Conservation (phyloP, 1,140 invertebrate genomes). For the Euwallacea similis region DNA sequence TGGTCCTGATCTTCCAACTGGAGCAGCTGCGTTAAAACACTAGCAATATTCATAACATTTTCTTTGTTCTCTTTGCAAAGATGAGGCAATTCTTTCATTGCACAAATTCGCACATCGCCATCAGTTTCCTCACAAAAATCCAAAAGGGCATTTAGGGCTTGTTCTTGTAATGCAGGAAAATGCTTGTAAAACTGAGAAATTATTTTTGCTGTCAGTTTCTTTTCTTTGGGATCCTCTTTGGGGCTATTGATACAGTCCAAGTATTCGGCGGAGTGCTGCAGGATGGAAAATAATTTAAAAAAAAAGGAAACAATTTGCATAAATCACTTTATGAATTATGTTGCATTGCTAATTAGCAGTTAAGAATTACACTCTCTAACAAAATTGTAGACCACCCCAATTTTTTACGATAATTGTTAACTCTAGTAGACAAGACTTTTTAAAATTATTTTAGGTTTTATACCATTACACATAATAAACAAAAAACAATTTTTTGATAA, state of each 20-base stretch:
- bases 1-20: slow-evolving; percentile 85
- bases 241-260: slow-evolving; percentile 82
- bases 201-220: slow-evolving; percentile 91
- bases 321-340: not conserved
- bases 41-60: slow-evolving; percentile 83
- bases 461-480: too few species aligned
- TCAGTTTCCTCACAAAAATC: slow-evolving; percentile 97
- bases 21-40: slow-evolving; percentile 88
- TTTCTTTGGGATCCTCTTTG: slow-evolving; percentile 85
- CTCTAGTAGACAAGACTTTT: too few species aligned
- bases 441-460: too few species aligned
- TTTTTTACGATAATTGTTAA: too few species aligned
- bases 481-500: too few species aligned
- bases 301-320: slow-evolving; percentile 3
- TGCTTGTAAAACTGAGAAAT: slow-evolving; percentile 92
- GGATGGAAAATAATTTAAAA: slow-evolving; percentile 46
- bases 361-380: too few species aligned
- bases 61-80: slow-evolving; percentile 86
- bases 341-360: too few species aligned
- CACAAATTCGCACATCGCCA: slow-evolving; percentile 92
- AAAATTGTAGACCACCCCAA: too few species aligned
- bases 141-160: slow-evolving; percentile 88
- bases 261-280: slow-evolving; percentile 88
- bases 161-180: slow-evolving; percentile 82
- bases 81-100: slow-evolving; percentile 88